Conservation (phyloP, 2,113 vertebrate genomes). For the Micromys minutus region DNA sequence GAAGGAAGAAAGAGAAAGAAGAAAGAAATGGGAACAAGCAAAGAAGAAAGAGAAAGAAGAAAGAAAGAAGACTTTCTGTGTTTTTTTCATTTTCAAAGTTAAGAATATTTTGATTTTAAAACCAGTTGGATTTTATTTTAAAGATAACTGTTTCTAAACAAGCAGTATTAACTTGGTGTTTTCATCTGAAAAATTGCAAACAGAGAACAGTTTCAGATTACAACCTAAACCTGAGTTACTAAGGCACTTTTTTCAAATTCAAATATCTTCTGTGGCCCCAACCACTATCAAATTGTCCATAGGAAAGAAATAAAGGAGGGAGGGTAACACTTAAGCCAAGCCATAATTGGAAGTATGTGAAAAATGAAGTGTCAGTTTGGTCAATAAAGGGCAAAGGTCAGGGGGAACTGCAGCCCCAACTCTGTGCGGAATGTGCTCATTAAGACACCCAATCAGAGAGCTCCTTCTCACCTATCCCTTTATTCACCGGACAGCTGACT, state of each 20-base stretch:
- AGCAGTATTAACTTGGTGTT: slow-evolving; percentile 78
- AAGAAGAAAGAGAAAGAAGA: accelerated
- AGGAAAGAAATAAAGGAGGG: slow-evolving; percentile 89
- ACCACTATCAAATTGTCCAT: slow-evolving; percentile 84
- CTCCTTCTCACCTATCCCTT: slow-evolving; percentile 91
- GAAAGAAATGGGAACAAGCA: slow-evolving; percentile 62
- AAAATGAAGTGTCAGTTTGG: slow-evolving; percentile 99
- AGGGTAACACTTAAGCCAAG: slow-evolving; percentile 87
- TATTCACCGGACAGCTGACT: slow-evolving; percentile 91
- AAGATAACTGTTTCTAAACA: slow-evolving; percentile 60
- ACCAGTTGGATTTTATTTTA: not conserved
- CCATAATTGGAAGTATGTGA: slow-evolving; percentile 98
- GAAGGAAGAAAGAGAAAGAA: slow-evolving; percentile 55
- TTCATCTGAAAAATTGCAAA: slow-evolving; percentile 76
- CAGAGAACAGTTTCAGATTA: slow-evolving; percentile 87
- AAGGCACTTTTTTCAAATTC: slow-evolving; percentile 88
- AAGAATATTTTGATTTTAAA: slow-evolving; percentile 41
- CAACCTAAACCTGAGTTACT: slow-evolving; percentile 83
- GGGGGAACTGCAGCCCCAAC: slow-evolving; percentile 92
- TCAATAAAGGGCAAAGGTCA: slow-evolving; percentile 98
- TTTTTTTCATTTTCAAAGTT: slow-evolving; percentile 12
- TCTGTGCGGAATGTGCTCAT: slow-evolving; percentile 93
- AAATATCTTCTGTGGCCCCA: slow-evolving; percentile 87
- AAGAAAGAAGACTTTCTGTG: no score
- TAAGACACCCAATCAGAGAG: slow-evolving; percentile 94